Evolutionary conservation across 1,140 invertebrate genomes (phyloP).

Genomic region (Penaeus japonicus): DNA sequence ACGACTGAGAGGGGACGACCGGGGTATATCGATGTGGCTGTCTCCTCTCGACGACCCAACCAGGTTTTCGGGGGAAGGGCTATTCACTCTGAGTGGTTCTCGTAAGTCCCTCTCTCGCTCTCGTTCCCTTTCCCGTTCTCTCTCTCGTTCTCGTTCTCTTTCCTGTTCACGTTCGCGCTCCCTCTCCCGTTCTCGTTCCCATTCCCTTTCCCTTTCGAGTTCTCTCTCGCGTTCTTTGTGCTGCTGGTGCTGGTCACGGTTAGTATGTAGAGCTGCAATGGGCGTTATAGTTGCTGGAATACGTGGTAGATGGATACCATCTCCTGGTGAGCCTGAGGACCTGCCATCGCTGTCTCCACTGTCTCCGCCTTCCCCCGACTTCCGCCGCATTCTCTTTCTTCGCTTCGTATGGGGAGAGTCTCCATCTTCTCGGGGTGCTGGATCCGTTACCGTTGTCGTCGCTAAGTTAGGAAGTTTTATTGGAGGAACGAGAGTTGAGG

Average conservation of each 20-base stretch:
- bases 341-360: slow-evolving; percentile 50
- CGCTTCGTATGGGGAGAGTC: slow-evolving; percentile 31
- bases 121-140: neutral
- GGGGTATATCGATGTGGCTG: neutral
- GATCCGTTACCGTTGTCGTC: neutral
- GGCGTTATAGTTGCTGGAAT: slow-evolving; percentile 61
- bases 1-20: neutral
- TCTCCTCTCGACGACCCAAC: slow-evolving; percentile 23
- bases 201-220: slow-evolving; percentile 6
- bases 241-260: neutral
- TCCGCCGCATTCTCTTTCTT: slow-evolving; percentile 26
- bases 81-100: neutral
- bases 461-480: slow-evolving; percentile 34
- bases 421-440: neutral
- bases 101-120: neutral
- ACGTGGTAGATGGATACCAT: slow-evolving; percentile 57
- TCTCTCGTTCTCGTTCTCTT: slow-evolving; percentile 19
- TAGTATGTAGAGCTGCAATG: neutral
- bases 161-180: slow-evolving; percentile 9
- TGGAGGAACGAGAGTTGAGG: slow-evolving; percentile 26
- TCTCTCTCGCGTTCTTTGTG: slow-evolving; percentile 14
- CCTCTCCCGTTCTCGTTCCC: slow-evolving; percentile 18
- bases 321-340: slow-evolving; percentile 37
- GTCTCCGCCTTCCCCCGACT: slow-evolving; percentile 31
- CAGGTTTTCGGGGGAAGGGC: slow-evolving; percentile 42